A percentile compares a stretch with the other conserved stretches of the same genome.
Evolutionary conservation across 2,888 invertebrate genomes (phyloP).

Genomic region (Masnerella sp.): DNA sequence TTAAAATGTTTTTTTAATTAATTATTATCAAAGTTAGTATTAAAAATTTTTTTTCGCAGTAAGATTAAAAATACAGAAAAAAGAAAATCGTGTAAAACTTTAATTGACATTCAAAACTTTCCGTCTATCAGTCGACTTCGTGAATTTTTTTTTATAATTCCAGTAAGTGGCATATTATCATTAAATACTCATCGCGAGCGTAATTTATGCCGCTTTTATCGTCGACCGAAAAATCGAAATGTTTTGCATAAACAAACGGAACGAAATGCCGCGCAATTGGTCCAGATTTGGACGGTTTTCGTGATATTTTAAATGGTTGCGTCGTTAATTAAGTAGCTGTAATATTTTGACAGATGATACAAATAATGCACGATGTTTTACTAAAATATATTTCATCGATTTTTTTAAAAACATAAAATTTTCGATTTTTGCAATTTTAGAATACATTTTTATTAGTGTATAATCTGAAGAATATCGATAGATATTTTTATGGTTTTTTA

Average conservation of each 20-base stretch:
- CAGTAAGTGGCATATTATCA: neutral
- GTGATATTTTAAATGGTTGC: conserved; percentile 1
- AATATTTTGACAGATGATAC: conserved; percentile 32
- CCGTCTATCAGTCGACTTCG: no score
- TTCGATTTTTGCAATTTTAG: no score
- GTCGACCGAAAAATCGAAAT: neutral
- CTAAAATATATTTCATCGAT: conserved; percentile 10
- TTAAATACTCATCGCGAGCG: no score
- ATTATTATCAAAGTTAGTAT: no score
- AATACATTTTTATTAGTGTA: neutral
- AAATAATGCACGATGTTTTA: conserved; percentile 6
- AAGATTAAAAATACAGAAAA: no score
- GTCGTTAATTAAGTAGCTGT: conserved; percentile 18
- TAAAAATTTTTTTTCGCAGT: no score
- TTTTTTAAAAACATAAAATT: conserved; percentile 12
- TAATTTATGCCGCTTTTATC: neutral
- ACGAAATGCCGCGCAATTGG: neutral
- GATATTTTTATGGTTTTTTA: no score
- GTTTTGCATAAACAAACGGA: conserved; percentile 1
- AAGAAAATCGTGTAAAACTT: no score
- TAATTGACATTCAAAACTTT: no score
- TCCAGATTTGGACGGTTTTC: conserved; percentile 4
- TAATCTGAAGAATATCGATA: neutral
- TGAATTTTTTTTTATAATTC: no score
- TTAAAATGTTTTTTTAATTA: no score